Evolutionary conservation across 1,140 invertebrate genomes (phyloP), one percentile per base, ranked within the genome.

Genomic region (Apolygus lucorum): DNA sequence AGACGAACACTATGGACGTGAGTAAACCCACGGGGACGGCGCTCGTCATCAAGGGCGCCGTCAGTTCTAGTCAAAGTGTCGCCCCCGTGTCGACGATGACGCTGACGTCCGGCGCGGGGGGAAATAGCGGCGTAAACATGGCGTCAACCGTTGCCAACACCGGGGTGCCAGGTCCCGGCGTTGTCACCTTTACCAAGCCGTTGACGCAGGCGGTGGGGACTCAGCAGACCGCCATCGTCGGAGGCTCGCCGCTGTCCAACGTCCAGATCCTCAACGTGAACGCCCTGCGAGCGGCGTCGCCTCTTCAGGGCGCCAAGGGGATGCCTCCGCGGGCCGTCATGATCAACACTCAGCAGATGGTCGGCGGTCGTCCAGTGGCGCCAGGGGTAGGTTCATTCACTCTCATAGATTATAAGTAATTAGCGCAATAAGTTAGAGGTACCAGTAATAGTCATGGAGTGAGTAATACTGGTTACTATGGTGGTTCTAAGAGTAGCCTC

Each of bases 241-340:
- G 80, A 68, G 81, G 83, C 69, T 80, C 81, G 62, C 84, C 84
- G 66, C 78, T 82, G 72, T 84, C 86, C 71, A 90, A 90, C 82
- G 88, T 94, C 72, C 90, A 92, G 78, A 90, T 95, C 76, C 83
- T 95, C 65, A 93, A 93, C 82, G 81, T 86, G 29, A 86, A 86
- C 78, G 76, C 83, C 2, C 87, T 92, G 81, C 82, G 90, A 72
- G 86, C 88, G 29, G 85, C 82, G 66, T 83, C 87, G 54, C 86
- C 88, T 25, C 78, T 83, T 68, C 84, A 85, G 69, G 84, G 84
- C 69, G 87, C 89, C 76, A 92, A 92, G 77, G 64, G 27, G 26
- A 84, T 89, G 34, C 84, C 88, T 26, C 84, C 89, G 17, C 84
- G 91, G 71, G 54, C 54, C 54, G 87, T 93, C 70, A 88, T 94